Conservation (phyloP, 2,888 invertebrate species). For the Xestobium rufovillosum region DNA sequence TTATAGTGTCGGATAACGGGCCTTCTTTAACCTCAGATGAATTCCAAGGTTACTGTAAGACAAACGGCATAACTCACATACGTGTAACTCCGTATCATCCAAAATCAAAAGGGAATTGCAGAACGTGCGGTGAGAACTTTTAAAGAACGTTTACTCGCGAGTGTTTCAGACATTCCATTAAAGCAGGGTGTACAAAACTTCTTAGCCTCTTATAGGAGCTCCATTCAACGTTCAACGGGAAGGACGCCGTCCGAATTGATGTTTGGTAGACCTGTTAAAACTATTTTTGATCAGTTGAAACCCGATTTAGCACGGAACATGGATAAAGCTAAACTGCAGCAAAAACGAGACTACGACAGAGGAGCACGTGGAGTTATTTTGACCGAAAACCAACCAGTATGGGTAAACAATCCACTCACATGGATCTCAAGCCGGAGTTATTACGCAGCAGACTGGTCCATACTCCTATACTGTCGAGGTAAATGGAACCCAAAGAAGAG, state of each 20-base stretch:
- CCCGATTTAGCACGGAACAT: conserved; percentile 9
- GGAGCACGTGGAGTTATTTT: too few relatives aligned
- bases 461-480: conserved; percentile 1
- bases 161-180: not conserved
- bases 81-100: conserved; percentile 18
- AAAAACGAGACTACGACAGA: conserved; percentile 10
- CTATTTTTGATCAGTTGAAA: conserved; percentile 11
- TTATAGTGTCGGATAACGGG: conserved; percentile 28
- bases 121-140: conserved; percentile 18
- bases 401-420: conserved; percentile 12
- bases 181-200: conserved; percentile 10
- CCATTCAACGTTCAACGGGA: conserved; percentile 15
- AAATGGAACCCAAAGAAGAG: not conserved
- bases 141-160: conserved; percentile 14
- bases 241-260: conserved; percentile 11
- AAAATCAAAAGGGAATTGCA: conserved; percentile 18
- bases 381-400: conserved; percentile 5
- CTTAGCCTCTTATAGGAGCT: conserved; percentile 14
- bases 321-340: conserved; percentile 8
- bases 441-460: conserved; percentile 10
- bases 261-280: conserved; percentile 11
- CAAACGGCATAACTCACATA: conserved; percentile 15
- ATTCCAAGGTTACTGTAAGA: conserved; percentile 18
- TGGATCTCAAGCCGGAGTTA: conserved; percentile 7
- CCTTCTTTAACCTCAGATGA: conserved; percentile 24